Conservation (phyloP, 1,140 invertebrate genomes). For the Paramacrobiotus metropolitanus region DNA sequence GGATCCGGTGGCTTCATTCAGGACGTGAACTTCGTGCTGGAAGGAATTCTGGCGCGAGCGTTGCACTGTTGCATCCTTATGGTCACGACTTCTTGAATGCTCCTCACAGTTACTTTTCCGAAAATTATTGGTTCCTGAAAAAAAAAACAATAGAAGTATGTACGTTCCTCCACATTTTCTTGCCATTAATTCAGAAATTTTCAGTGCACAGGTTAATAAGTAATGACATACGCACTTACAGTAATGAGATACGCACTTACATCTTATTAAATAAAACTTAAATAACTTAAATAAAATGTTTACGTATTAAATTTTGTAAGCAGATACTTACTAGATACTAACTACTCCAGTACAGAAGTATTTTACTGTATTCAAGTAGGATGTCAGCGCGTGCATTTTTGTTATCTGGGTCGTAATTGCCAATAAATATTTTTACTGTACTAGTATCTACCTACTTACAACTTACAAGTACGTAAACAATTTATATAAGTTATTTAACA, state of each 20-base stretch:
- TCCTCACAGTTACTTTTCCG: conserved; percentile 3
- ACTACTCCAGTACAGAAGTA: too few relatives aligned
- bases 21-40: not conserved
- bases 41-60: not conserved
- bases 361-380: not conserved
- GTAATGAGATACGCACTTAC: not conserved
- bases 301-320: too few relatives aligned
- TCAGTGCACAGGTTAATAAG: too few relatives aligned
- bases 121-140: not conserved
- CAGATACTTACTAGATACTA: too few relatives aligned
- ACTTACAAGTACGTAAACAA: too few relatives aligned
- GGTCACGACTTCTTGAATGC: not conserved
- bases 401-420: not conserved
- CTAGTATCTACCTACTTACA: too few relatives aligned
- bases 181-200: too few relatives aligned
- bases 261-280: not conserved
- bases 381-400: not conserved
- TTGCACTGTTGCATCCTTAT: not conserved
- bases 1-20: not conserved
- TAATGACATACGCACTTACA: too few relatives aligned
- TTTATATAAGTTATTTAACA: too few relatives aligned
- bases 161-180: not conserved
- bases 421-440: too few relatives aligned
- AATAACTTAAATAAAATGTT: not conserved
- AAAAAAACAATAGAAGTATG: not conserved